Conservation (phyloP, 30 jellyfish, hydroid and myxozoan species). For the Turritopsis rubra region DNA sequence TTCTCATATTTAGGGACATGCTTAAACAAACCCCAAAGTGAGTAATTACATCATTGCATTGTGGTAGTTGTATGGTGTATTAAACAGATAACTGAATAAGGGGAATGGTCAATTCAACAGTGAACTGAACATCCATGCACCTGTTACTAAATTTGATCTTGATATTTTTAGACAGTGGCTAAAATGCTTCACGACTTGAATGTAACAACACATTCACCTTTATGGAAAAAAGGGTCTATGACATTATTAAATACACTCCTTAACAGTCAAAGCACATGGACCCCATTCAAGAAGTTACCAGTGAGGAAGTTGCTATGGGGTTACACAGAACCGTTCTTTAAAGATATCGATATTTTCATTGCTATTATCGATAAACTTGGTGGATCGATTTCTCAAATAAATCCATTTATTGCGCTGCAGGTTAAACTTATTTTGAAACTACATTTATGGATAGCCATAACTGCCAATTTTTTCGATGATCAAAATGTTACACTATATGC, state of each 20-base stretch:
- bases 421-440: too few relatives aligned
- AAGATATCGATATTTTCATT: slow-evolving; percentile 13
- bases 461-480: too few relatives aligned
- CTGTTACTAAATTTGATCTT: too few relatives aligned
- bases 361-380: slow-evolving; percentile 18
- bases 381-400: slow-evolving; percentile 50
- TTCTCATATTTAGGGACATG: too few relatives aligned
- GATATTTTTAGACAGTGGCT: slow-evolving; percentile 22
- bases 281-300: slow-evolving; percentile 43
- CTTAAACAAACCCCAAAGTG: too few relatives aligned
- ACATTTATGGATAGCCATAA: too few relatives aligned
- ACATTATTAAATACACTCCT: not conserved
- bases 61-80: too few relatives aligned
- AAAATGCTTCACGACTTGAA: not conserved
- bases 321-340: slow-evolving; percentile 63
- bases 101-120: too few relatives aligned
- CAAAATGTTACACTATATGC: too few relatives aligned
- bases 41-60: too few relatives aligned
- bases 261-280: not conserved
- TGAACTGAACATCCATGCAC: too few relatives aligned
- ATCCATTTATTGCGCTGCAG: slow-evolving; percentile 81
- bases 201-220: slow-evolving; percentile 8
- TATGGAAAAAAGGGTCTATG: not conserved
- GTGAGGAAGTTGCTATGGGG: slow-evolving; percentile 81
- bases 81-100: too few relatives aligned